Conservation (phyloP, 1,140 invertebrate genomes). For the Euura saliciscinereae region DNA sequence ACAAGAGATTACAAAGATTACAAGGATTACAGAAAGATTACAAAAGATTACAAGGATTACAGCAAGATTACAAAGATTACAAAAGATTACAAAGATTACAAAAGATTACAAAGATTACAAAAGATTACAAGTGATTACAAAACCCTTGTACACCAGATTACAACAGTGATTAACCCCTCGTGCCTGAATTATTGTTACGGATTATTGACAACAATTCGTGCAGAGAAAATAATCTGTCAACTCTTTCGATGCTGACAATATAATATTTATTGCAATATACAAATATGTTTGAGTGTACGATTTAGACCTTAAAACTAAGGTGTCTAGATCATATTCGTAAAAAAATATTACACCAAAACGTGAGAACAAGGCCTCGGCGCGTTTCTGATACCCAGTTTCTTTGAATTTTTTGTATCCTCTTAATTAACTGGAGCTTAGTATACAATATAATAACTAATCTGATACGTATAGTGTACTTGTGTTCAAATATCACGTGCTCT, state of each 20-base stretch:
- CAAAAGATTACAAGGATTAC: no score
- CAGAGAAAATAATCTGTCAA: not conserved
- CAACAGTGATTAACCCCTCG: no score
- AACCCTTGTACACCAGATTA: no score
- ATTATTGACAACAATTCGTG: no score
- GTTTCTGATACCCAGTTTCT: not conserved
- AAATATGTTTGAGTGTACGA: conserved; percentile 3
- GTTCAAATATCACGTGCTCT: not conserved
- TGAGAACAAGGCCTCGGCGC: not conserved
- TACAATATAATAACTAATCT: not conserved
- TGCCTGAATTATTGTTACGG: no score
- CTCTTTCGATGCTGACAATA: not conserved
- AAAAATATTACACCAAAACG: not conserved
- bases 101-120: no score
- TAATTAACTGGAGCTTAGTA: no score
- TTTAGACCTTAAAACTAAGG: not conserved
- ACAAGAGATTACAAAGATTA: no score
- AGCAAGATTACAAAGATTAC: no score
- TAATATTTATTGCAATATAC: conserved; percentile 6
- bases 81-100: no score
- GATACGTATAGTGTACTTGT: not conserved
- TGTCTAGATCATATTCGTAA: not conserved
- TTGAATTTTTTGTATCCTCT: not conserved
- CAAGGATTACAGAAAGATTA: no score
- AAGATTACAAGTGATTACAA: no score